phyloP scores from a whole-genome alignment of 2,888 invertebrate genomes.

The Lamellibrachia satsuma region DNA sequence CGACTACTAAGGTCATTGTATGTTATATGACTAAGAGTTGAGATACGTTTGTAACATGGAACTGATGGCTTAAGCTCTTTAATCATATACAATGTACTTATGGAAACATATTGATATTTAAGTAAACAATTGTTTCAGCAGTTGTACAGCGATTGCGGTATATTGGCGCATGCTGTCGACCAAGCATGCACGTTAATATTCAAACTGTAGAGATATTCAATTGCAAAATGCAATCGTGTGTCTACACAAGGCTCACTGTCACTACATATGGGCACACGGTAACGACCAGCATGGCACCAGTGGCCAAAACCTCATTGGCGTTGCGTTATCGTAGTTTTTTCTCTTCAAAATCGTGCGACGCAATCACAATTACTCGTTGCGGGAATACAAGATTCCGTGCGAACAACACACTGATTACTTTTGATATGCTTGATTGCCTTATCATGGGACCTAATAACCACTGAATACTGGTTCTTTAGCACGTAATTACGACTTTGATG shows the following conservation, averaged over 20 bases:
- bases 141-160: neutral
- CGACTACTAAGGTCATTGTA: too few species aligned
- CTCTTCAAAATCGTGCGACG: neutral
- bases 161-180: neutral
- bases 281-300: neutral
- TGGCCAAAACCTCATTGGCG: neutral
- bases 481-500: constrained; percentile 4
- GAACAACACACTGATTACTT: neutral
- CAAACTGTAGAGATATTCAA: neutral
- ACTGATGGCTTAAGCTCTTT: neutral
- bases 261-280: neutral
- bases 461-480: neutral
- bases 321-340: neutral
- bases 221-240: neutral
- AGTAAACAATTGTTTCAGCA: neutral
- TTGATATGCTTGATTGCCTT: neutral
- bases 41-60: too few species aligned
- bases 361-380: neutral
- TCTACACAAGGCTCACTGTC: too few species aligned
- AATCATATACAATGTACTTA: neutral
- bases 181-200: neutral
- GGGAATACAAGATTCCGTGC: neutral
- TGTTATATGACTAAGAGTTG: too few species aligned
- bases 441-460: neutral
- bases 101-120: neutral